phyloP scores from a whole-genome alignment of 2,888 invertebrate species.

The Boloria euphrosyne region DNA sequence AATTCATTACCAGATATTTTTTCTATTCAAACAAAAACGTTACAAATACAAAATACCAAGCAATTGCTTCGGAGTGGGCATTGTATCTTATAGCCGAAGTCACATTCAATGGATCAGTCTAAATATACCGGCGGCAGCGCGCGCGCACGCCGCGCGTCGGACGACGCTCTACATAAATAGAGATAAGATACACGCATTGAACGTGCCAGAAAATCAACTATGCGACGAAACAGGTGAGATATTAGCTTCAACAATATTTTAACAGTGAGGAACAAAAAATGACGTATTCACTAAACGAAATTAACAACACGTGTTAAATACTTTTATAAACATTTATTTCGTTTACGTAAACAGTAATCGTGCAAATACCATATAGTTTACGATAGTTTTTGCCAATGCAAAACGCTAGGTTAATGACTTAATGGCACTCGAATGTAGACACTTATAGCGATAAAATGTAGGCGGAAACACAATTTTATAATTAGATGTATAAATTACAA shows the following conservation, averaged over 20 bases:
- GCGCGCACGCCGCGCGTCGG: slow-evolving; percentile 61
- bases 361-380: slow-evolving; percentile 42
- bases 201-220: slow-evolving; percentile 62
- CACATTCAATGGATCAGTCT: slow-evolving; percentile 70
- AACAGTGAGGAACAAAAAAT: slow-evolving; percentile 43
- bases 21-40: slow-evolving; percentile 5
- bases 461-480: slow-evolving; percentile 30
- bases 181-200: slow-evolving; percentile 72
- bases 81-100: slow-evolving; percentile 36
- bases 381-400: slow-evolving; percentile 42
- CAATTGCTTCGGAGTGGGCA: slow-evolving; percentile 34
- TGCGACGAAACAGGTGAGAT: slow-evolving; percentile 75
- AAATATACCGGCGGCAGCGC: slow-evolving; percentile 77
- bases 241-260: slow-evolving; percentile 8
- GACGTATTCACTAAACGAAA: slow-evolving; percentile 44
- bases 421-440: slow-evolving; percentile 35
- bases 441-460: slow-evolving; percentile 24
- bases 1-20: too few relatives aligned
- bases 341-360: slow-evolving; percentile 54
- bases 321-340: slow-evolving; percentile 64
- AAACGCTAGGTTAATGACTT: slow-evolving; percentile 54
- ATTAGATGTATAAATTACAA: slow-evolving; percentile 25
- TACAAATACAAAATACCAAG: slow-evolving; percentile 19
- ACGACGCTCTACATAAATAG: slow-evolving; percentile 61
- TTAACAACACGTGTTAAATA: slow-evolving; percentile 45